A percentile compares a stretch with the other conserved stretches of the same genome.
Evolutionary conservation across 2,113 vertebrate genomes (phyloP).

Genomic region (Bagarius yarrelli): DNA sequence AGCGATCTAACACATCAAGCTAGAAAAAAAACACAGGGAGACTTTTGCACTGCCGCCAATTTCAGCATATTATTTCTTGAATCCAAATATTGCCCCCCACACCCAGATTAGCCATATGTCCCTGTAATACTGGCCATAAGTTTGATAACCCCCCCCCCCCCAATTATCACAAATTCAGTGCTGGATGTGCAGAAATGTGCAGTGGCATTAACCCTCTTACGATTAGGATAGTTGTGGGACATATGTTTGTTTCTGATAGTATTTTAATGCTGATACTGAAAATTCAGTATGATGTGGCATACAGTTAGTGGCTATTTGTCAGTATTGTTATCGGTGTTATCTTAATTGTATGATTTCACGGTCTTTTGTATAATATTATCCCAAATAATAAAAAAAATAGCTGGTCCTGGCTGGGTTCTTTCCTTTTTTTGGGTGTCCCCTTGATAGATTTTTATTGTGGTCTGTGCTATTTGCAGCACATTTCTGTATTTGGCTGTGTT

Average conservation of each 20-base stretch:
- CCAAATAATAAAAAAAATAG: too few species aligned
- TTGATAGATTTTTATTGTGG: too few species aligned
- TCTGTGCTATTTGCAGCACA: too few species aligned
- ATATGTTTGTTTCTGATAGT: not conserved
- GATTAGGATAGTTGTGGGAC: not conserved
- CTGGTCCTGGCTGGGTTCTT: too few species aligned
- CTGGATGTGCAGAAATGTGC: not conserved
- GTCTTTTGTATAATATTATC: too few species aligned
- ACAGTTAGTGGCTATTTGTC: too few species aligned
- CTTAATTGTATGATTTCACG: too few species aligned
- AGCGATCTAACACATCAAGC: slow-evolving; percentile 7
- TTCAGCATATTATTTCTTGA: not conserved
- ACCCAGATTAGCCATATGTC: slow-evolving; percentile 17
- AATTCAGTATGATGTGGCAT: not conserved
- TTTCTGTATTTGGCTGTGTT: too few species aligned
- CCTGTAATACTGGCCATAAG: not conserved
- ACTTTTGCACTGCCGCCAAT: not conserved
- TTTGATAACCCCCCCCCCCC: not conserved
- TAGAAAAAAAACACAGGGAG: not conserved
- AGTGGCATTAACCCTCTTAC: not conserved
- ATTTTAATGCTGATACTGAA: not conserved
- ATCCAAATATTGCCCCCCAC: not conserved
- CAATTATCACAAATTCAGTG: not conserved
- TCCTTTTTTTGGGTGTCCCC: too few species aligned
- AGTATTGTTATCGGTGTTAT: too few species aligned